Evolutionary conservation across 2,888 invertebrate genomes (phyloP), one percentile per base, ranked within the genome.

Genomic region (Tricholauxania praeusta): DNA sequence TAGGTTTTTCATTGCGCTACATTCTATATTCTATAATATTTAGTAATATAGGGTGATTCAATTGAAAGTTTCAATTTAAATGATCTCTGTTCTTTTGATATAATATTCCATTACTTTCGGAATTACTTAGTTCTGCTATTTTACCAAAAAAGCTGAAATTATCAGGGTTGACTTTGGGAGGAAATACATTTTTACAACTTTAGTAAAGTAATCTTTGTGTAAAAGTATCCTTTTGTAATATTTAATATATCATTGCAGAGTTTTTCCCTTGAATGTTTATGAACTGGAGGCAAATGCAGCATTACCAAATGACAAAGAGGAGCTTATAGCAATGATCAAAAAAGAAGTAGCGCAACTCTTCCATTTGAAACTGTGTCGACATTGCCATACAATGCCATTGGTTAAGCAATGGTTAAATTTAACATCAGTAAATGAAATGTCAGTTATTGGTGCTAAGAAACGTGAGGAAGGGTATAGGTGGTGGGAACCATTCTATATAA

Each of bases 401-500:
- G 71, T 78, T 8, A 48, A 73, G 1, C 51, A 76, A 12, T 83
- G 82, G 81, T 39, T 79, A 0, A 49, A 68, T 5, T 53, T 72
- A 2, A 22, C 71, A 1, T 68, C 75, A 0, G 75, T 79, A n/a
- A 70, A 79, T 0, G 57, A 66, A 1, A 19, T 83, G 2, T 32
- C 78, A 1, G 48, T 84, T 8, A 95, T 95, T 84, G 92, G 94
- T 84, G 90, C 93, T 15, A 93, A 93, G 1, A 93, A 94, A 82
- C 89, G 96, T 32, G 91, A 89, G 64, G 92, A 92, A 2, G 89
- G 89, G 77, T 93, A 90, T 82, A 88, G 90, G 14, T 92, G 92
- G 82, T 97, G 96, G 96, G 96, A 97, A 85, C 97, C 97, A 1
- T 96, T 97, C 81, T 97, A 93, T 83, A 94, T 97, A 69, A 96